Conservation (phyloP, 2,113 vertebrate genomes). For the Chaetura pelagica region DNA sequence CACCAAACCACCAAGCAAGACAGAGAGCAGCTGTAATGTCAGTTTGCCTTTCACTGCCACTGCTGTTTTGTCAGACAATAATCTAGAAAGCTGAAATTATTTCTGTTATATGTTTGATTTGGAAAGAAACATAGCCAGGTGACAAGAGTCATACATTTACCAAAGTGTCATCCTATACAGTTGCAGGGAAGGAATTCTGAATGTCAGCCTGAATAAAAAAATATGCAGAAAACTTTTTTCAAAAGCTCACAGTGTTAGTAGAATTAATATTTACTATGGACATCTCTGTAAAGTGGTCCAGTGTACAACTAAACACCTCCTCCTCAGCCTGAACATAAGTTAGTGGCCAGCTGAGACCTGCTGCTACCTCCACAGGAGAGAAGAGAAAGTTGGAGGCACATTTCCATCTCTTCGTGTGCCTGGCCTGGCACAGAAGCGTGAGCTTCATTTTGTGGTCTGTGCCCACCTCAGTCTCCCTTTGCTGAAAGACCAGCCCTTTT, state of each 20-base stretch:
- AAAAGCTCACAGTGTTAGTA: background rate
- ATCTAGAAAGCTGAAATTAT: conserved; percentile 14
- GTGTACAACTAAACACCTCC: background rate
- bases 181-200: background rate
- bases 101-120: conserved; percentile 7
- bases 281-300: background rate
- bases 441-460: background rate
- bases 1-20: background rate
- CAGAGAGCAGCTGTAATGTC: background rate
- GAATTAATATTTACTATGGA: background rate
- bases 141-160: background rate
- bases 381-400: background rate
- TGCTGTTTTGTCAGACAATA: background rate
- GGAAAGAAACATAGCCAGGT: background rate
- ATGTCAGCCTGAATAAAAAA: background rate
- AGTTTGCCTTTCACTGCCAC: background rate
- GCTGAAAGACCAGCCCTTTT: accelerated
- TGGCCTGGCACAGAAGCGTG: background rate
- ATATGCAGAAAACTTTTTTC: background rate
- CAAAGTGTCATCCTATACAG: background rate
- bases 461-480: background rate
- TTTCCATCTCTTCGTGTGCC: background rate
- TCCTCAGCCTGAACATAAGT: background rate
- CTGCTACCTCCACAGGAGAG: background rate
- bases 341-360: background rate